Evolutionary conservation across 2,797 vertebrate species (phyloP), one percentile per base, ranked within the genome.

Genomic region (Sebastes alutus): DNA sequence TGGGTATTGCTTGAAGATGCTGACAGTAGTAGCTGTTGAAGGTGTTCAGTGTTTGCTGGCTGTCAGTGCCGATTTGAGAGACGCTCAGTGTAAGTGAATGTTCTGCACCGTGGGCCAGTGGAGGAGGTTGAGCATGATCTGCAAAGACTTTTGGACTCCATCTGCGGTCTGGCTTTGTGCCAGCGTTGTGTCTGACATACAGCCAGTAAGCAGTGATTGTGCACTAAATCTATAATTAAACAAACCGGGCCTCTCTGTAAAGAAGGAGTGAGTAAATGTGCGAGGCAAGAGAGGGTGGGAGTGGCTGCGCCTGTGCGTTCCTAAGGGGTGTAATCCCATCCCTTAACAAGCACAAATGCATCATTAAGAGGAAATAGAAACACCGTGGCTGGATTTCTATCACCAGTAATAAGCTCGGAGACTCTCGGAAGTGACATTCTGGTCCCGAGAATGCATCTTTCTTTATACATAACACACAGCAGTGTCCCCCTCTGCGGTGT

Each of bases 11-110:
- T 92, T 61, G 77, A 89, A 92, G 90, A 90, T 86, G 92, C 88
- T 92, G 93, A 94, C 87, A 91, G 88, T 59, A 77, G 87, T 86
- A 82, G 77, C 87, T 85, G 86, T 66, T 90, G 86, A 90, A 92
- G 92, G 90, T 92, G 90, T 89, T 92, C 87, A 77, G 85, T 92
- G 90, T 93, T 92, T 90, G 93, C 86, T 88, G 25, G 85, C 91
- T 93, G 93, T 92, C 92, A 86, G 82, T 35, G 86, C 78, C 58
- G 72, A 92, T 93, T 91, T 93, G 82, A 88, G 85, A 93, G 90
- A 89, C 10, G 38, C 88, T 93, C 85, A 85, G 75, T 80, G 84
- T 86, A 91, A 93, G 93, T 89, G 90, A 91, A 91, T 83, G 89
- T 89, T 93, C 73, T 82, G 90, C 89, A 91, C 87, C 52, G 80